Evolutionary conservation across 2,113 vertebrate genomes (phyloP), one percentile per base, ranked within the genome.

Genomic region (Parus major): DNA sequence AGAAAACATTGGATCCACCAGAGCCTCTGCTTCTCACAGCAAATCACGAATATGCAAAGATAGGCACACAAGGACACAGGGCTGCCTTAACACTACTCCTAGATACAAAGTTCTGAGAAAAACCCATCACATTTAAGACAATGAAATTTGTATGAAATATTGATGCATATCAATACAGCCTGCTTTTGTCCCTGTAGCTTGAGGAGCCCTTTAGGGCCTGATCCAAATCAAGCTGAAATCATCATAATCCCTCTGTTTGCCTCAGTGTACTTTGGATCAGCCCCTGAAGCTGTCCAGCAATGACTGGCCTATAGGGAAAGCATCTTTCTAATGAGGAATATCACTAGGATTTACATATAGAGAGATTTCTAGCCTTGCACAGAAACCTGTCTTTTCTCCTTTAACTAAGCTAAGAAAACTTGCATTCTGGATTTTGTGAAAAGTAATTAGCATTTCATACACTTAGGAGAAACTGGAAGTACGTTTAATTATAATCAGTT

Each of bases 361-460:
- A 44, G 31, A 94, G 23, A 25, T 52, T n/a, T 89, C 49, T 83
- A 90, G 20, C 55, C 21, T 72, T 52, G 28, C 76, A 47, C 29
- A 50, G 35, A 90, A 90, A 88, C 44, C 39, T 23, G 36, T 60
- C 23, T 85, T 36, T 77, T 55, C 36, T 50, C 44, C 41, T 77
- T 93, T 65, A 82, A 55, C 59, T 10, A 90, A 90, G 22, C 73
- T 49, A 91, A 93, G 60, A 91, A 84, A 89, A 81, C 60, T 82
- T 95, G 63, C 13, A 42, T 86, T 96, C 91, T 92, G 65, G 55
- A 93, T 96, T 91, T 92, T 90, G 57, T 83, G 56, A 93, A 61
- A 90, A 88, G 69, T 83, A 95, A 97, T 97, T 95, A 97, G 86
- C 85, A 95, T 94, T 97, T 95, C 12, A 44, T 96, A 94, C 56